Evolutionary conservation across 2,888 invertebrate species (phyloP).

Genomic region (Hypomecis atomaria): DNA sequence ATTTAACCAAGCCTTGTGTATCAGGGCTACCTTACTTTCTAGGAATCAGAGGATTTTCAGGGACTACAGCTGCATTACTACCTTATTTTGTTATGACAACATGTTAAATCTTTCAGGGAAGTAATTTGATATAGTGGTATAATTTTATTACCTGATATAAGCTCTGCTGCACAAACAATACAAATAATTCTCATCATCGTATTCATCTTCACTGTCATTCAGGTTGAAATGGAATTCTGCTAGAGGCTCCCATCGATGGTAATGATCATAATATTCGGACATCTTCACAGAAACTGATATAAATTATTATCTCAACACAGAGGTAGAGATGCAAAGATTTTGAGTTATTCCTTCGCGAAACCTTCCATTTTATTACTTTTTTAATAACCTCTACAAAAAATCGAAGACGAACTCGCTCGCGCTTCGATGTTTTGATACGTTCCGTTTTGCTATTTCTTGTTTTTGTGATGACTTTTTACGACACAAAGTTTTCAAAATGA

Average conservation of each 20-base stretch:
- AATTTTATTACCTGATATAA: constrained; percentile 84
- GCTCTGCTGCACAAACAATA: constrained; percentile 89
- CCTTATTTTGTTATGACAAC: too few species aligned
- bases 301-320: constrained; percentile 4
- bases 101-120: too few species aligned
- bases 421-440: constrained; percentile 15
- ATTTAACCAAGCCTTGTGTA: too few species aligned
- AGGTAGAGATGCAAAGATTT: background rate
- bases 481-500: background rate
- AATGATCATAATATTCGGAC: constrained; percentile 74
- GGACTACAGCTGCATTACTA: too few species aligned
- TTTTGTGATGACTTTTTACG: background rate
- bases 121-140: too few species aligned
- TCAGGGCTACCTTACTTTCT: too few species aligned
- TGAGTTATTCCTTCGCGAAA: constrained; percentile 5
- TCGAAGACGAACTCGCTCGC: constrained; percentile 33
- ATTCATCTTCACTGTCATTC: constrained; percentile 66
- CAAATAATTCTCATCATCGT: constrained; percentile 81
- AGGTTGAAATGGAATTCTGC: constrained; percentile 85
- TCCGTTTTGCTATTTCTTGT: constrained; percentile 3
- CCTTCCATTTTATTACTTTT: constrained; percentile 23
- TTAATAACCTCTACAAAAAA: constrained; percentile 34
- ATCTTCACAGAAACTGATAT: constrained; percentile 56
- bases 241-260: constrained; percentile 87
- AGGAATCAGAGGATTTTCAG: too few species aligned